Evolutionary conservation across 2,113 vertebrate genomes (phyloP).

Genomic region (Protobothrops mucrosquamatus): DNA sequence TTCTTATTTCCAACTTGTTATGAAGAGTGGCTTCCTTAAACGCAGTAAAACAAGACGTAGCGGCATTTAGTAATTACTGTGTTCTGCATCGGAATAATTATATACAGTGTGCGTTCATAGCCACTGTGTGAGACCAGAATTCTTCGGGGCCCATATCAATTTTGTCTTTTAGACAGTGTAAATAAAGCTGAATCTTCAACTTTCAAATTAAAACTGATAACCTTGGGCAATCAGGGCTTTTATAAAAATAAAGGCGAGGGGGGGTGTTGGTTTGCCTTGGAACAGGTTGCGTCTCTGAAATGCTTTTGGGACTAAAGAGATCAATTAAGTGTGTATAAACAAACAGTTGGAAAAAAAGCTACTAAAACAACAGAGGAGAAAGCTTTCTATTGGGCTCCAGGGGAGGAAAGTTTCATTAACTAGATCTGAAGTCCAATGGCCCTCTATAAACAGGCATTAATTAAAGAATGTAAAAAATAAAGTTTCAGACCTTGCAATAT

Average conservation of each 20-base stretch:
- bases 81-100: conserved; percentile 81
- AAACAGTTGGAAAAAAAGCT: conserved; percentile 91
- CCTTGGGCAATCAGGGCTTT: conserved; percentile 81
- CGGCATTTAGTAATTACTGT: conserved; percentile 79
- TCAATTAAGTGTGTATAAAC: conserved; percentile 98
- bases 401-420: conserved; percentile 97
- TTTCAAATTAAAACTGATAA: conserved; percentile 88
- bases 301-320: conserved; percentile 87
- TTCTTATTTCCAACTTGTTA: conserved; percentile 80
- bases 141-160: conserved; percentile 76
- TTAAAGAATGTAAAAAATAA: conserved; percentile 96
- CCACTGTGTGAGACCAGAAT: conserved; percentile 74
- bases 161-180: conserved; percentile 79
- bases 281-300: conserved; percentile 91
- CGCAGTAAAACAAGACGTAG: conserved; percentile 77
- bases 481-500: conserved; percentile 98
- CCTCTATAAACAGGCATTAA: conserved; percentile 99
- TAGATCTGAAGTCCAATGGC: conserved; percentile 91
- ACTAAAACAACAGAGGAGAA: conserved; percentile 89
- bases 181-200: conserved; percentile 87
- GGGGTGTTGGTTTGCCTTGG: conserved; percentile 80
- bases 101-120: conserved; percentile 74
- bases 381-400: conserved; percentile 90
- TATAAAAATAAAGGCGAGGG: conserved; percentile 70
- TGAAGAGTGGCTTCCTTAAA: conserved; percentile 73